phyloP scores from a whole-genome alignment of 53 echinoderm and acorn worm genomes.

The Paelopatides confundens region DNA sequence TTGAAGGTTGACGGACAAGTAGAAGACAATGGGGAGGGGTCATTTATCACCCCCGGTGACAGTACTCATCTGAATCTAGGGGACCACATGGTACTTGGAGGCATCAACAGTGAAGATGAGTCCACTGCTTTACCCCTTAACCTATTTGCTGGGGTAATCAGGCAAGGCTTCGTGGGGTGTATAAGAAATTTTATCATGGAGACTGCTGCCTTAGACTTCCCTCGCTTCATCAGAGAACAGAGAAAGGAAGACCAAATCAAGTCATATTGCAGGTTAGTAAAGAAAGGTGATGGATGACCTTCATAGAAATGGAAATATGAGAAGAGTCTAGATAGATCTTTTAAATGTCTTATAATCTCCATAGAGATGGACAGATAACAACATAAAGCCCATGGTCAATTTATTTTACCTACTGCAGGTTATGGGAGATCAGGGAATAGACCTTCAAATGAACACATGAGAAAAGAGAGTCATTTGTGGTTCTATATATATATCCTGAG shows the following conservation, averaged over 20 bases:
- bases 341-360: neutral
- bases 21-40: neutral
- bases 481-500: too few species aligned
- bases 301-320: neutral
- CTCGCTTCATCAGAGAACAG: slow-evolving; percentile 67
- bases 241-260: slow-evolving; percentile 63
- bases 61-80: slow-evolving; percentile 83
- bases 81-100: slow-evolving; percentile 82
- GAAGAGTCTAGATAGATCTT: too few species aligned
- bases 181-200: slow-evolving; percentile 87
- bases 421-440: too few species aligned
- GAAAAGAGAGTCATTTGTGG: too few species aligned
- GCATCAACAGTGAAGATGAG: slow-evolving; percentile 68
- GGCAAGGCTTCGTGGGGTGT: slow-evolving; percentile 93
- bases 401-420: too few species aligned
- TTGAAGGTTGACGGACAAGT: slow-evolving; percentile 49
- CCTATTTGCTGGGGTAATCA: slow-evolving; percentile 76
- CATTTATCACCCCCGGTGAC: slow-evolving; percentile 76
- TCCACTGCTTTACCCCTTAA: slow-evolving; percentile 75
- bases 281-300: neutral
- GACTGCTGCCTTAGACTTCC: slow-evolving; percentile 76
- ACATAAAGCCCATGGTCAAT: too few species aligned
- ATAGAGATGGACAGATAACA: too few species aligned
- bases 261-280: slow-evolving; percentile 67
- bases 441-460: too few species aligned